Conservation (phyloP, 2,888 invertebrate species). For the Nomada hirtipes region DNA sequence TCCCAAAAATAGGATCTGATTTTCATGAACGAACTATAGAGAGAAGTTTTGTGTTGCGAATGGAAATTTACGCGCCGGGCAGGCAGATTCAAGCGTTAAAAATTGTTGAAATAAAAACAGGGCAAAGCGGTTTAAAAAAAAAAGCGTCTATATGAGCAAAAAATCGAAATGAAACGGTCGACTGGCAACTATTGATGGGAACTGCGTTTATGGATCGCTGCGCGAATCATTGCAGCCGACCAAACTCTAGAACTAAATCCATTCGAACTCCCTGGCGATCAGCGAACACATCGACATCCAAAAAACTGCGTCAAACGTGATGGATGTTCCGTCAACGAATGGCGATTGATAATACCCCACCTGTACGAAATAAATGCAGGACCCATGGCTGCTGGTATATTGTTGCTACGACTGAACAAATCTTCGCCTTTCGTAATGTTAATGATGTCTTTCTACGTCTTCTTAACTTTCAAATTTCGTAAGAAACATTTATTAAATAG, state of each 20-base stretch:
- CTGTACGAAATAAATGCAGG: constrained; percentile 33
- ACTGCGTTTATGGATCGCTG: constrained; percentile 58
- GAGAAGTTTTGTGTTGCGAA: background rate
- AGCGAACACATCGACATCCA: constrained; percentile 17
- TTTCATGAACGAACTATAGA: background rate
- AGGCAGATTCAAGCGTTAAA: background rate
- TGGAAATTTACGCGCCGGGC: background rate
- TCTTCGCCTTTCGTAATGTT: background rate
- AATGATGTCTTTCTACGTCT: too few species aligned
- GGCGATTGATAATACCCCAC: constrained; percentile 56
- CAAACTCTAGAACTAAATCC: constrained; percentile 45
- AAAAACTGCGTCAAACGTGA: constrained; percentile 58
- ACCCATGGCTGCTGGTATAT: too few species aligned
- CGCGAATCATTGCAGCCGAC: constrained; percentile 52
- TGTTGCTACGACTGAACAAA: background rate
- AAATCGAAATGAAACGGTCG: constrained; percentile 42
- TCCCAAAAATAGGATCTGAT: background rate
- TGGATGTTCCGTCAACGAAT: constrained; percentile 50
- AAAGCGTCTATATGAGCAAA: constrained; percentile 34
- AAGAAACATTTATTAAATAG: too few species aligned
- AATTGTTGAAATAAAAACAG: background rate
- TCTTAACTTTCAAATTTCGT: too few species aligned
- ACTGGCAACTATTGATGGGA: constrained; percentile 47
- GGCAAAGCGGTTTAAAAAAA: background rate
- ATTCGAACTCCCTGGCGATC: constrained; percentile 42